These are phyloP conservation scores for Sesamia nonagrioides DNA, from an alignment of 1,140 invertebrate genomes.

Conservation along the genomic window DNA sequence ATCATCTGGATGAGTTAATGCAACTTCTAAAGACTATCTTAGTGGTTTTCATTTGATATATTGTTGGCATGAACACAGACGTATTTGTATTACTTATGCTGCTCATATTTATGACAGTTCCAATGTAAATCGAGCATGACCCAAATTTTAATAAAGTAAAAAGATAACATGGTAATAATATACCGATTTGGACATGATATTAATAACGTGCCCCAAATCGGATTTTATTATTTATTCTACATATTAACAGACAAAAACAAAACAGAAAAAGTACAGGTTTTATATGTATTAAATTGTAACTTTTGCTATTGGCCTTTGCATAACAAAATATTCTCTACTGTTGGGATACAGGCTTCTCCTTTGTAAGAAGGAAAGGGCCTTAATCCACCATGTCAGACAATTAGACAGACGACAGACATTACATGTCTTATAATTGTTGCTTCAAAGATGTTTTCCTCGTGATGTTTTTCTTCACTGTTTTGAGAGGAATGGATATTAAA, in stretches of 20 bases:
- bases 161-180: background rate
- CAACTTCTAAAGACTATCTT: slow-evolving; percentile 35
- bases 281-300: background rate
- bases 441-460: no score
- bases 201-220: background rate
- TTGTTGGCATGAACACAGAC: slow-evolving; percentile 15
- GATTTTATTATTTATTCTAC: no score
- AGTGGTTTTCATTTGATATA: slow-evolving; percentile 31
- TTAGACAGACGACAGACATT: no score
- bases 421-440: no score
- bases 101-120: slow-evolving; percentile 10
- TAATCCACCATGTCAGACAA: no score
- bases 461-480: no score
- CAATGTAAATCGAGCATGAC: slow-evolving; percentile 29
- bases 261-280: no score
- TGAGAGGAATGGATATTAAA: no score
- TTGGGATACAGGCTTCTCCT: no score
- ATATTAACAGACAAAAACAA: no score
- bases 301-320: background rate
- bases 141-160: slow-evolving; percentile 26
- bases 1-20: slow-evolving; percentile 47
- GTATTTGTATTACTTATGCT: slow-evolving; percentile 32
- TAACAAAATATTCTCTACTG: no score
- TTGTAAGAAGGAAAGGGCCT: no score
- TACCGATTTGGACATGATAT: slow-evolving; percentile 11